Base-by-base conservation (phyloP, 2,113 vertebrate genomes). In the Hypanus sabinus region DNA sequence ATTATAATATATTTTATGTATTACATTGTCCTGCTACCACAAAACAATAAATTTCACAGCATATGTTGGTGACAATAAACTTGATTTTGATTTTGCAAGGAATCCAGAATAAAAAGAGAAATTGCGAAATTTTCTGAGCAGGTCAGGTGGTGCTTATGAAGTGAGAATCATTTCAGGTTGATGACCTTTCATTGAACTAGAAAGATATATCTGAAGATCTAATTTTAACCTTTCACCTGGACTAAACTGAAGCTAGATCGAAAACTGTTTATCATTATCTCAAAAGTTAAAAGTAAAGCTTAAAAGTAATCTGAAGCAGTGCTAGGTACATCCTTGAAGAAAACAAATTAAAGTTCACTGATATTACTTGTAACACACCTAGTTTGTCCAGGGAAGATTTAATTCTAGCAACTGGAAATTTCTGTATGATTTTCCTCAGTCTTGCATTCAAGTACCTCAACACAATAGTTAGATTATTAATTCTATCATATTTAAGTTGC, bases 401-500 rank as follows among this genome's bases (percentile, higher is more conserved):
- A 73, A 18, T 36, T 55, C 3, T 70, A 75, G 36, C 33, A 73
- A 36, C 70, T 92, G 90, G 68, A 92, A 46, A 38, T 65, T 71
- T 33, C 91, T 93, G 91, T 73, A 24, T 55, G 22, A 6, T 62
- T 93, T 75, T 14, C 24, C 38, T 30, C 11, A 14, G 91, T 65
- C 91, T 73, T 93, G 91, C 91, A 36, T 93, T 93, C 70, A 93
- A 68, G 91, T 70, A 93, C 33, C 33, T 55, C 10, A 55, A 36
- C 91, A 75, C 70, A 36, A 93, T 93, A 73, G 91, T 33, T 93
- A 93, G 24, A 73, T 93, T 70, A 93, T 93, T 93, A 92, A 70
- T 65, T 36, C 62, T 92, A 93, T 93, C 91, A 30, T 93, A 93
- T 93, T 14, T 93, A 93, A 27, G 36, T 93, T 75, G 33, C 68